Base-by-base conservation (phyloP, 1,140 invertebrate genomes). In the Bombus pyrosoma region DNA sequence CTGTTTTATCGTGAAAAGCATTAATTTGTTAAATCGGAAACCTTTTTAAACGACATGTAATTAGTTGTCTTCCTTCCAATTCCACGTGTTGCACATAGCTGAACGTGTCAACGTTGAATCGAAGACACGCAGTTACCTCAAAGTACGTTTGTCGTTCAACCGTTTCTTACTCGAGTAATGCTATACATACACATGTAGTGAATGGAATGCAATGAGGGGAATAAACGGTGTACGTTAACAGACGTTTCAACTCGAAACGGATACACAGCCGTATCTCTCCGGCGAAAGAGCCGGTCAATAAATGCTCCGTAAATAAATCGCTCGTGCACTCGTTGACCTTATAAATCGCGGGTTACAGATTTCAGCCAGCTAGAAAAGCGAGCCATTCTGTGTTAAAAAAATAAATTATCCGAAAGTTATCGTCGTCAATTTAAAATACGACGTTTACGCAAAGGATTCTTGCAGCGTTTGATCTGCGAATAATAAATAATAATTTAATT, bases 291-390 rank as follows among this genome's bases (percentile, higher is more conserved):
- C 57, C 79, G 82, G 81, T 91, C 87, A 87, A 89, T 90, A 90
- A 80, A 88, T 77, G 87, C 62, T 74, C 72, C 53, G 32, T 59
- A 72, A 85, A 89, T 91, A 75, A 86, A 90, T 86, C 74, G 80
- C 69, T 73, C 41, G 71, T 72, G 53, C 34, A 73, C n/a, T 39
- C 43, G 68, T 12, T 32, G 62, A 66, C 57, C 25, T 41, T 41
- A 53, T 53, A 34, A 73, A 32, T 37, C 57, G 8, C 25, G 59
- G 18, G 12, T 34, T 75, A 47, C 47, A 66, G 72, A 37, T 25
- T 43, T 75, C 32, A 28, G 15, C 3, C 59, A 47, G 25, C 18
- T 82, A 66, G 71, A 66, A 75, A 75, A 82, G 53, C 10, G 43
- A 83, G 12, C 15, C 18, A 25, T 15, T 28, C 1, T 8, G 9